phyloP scores from a whole-genome alignment of 1,140 invertebrate species.

The Scylla paramamosain region DNA sequence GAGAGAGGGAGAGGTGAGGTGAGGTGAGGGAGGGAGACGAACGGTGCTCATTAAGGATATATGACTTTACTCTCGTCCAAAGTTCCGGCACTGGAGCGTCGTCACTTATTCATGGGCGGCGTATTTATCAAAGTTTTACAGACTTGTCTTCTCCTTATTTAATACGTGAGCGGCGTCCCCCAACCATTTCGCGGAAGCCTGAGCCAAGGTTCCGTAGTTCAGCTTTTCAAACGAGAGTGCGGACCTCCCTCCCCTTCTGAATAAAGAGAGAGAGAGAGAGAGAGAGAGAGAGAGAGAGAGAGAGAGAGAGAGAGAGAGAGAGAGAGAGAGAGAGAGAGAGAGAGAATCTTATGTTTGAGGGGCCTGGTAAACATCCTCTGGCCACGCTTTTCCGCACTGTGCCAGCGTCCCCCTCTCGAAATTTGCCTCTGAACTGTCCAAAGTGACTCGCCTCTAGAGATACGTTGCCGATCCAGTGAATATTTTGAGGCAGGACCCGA shows the following conservation, averaged over 20 bases:
- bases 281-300: not conserved
- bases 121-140: conserved; percentile 44
- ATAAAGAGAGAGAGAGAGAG: conserved; percentile 12
- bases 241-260: not conserved
- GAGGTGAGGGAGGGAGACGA: not conserved
- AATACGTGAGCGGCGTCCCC: not conserved
- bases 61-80: conserved; percentile 53
- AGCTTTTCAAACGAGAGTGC: not conserved
- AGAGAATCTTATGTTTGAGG: not conserved
- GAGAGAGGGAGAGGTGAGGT: not conserved
- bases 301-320: no score
- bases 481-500: not conserved
- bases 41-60: conserved; percentile 51
- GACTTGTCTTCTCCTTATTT: not conserved
- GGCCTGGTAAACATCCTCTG: not conserved
- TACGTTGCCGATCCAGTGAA: not conserved
- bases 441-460: not conserved
- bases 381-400: not conserved
- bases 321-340: no score
- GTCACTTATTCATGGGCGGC: conserved; percentile 40
- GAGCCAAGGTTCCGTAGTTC: not conserved
- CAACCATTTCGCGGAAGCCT: not conserved
- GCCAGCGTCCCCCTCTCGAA: not conserved
- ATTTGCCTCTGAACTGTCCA: not conserved
- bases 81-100: conserved; percentile 2